Base-by-base conservation (phyloP, 1,140 invertebrate species). In the Leptinotarsa texana region DNA sequence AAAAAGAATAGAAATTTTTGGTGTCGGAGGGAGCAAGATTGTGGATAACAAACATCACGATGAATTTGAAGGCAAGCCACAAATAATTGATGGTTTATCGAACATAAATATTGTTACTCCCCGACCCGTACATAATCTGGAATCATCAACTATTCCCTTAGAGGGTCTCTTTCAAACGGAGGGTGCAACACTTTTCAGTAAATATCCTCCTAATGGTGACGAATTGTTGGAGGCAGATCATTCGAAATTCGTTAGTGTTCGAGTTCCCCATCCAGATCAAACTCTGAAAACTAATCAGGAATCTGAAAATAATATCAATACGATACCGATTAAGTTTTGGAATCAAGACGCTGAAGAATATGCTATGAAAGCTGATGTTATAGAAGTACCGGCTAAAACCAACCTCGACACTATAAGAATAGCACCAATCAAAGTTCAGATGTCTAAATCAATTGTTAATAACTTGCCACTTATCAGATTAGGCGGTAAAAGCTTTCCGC, bases 111-210 rank as follows among this genome's bases (percentile, higher is more conserved):
- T 82, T 13, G 78, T 85, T 13, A 85, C 84, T 4, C 82, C 83
- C 0, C 81, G 78, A 76, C 81, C 83, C 4, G 57, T 80, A 27
- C 74, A 78, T 24, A 73, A 77, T 0, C 82, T 86, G 22, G 88
- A 91, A 83, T 88, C 88, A 2, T 91, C 90, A 0, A 91, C 90
- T 6, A 88, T 92, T 75, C 85, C 90, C 42, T 82, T 92, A 76
- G 89, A 92, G 84, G 89, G 86, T 5, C 81, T 92, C 22, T 92
- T 92, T 78, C 88, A 89, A 81, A 87, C 87, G 11, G 86, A 88
- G 48, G 86, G 75, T 13, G 70, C 78, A 15, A 47, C 75, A 47
- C 21, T 77, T 17, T 75, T 78, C 51, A 73, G 63, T 13, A 72
- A 61, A 48, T 66, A 27, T 63, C 72, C 13, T 61, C 62, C 72